A percentile compares a stretch with the other conserved stretches of the same genome.
Evolutionary conservation across 2,888 invertebrate species (phyloP).

Genomic region (Tridacna gigas): DNA sequence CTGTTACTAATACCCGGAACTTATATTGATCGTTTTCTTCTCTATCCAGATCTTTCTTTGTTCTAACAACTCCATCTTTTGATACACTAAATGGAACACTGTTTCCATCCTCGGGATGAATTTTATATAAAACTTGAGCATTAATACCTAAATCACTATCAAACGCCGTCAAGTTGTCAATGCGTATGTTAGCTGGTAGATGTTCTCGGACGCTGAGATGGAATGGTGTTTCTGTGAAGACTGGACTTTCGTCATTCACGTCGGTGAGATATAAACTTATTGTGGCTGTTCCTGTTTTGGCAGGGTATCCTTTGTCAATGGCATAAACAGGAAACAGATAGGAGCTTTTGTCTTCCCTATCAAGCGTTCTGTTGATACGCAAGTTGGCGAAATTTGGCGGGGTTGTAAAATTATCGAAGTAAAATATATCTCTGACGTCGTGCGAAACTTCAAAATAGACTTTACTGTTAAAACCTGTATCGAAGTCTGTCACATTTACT

Average conservation of each 20-base stretch:
- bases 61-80: constrained; percentile 63
- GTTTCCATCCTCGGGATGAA: constrained; percentile 43
- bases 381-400: constrained; percentile 39
- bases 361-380: constrained; percentile 48
- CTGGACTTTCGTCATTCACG: constrained; percentile 59
- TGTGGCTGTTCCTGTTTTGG: constrained; percentile 53
- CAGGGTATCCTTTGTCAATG: constrained; percentile 36
- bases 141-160: constrained; percentile 60
- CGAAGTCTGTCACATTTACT: constrained; percentile 56
- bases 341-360: constrained; percentile 51
- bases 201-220: constrained; percentile 54
- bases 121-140: constrained; percentile 42
- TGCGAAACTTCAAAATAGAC: constrained; percentile 49
- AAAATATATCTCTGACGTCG: constrained; percentile 42
- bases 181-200: constrained; percentile 45
- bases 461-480: constrained; percentile 50
- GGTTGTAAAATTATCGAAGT: constrained; percentile 49
- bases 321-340: constrained; percentile 56
- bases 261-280: constrained; percentile 54
- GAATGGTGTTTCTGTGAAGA: constrained; percentile 48
- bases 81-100: constrained; percentile 64
- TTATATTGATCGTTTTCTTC: constrained; percentile 61
- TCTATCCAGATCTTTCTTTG: constrained; percentile 60
- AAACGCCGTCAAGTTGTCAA: constrained; percentile 48
- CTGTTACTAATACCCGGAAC: constrained; percentile 64